Base-by-base conservation (phyloP, 1,140 invertebrate genomes). In the Leptinotarsa lineolata region DNA sequence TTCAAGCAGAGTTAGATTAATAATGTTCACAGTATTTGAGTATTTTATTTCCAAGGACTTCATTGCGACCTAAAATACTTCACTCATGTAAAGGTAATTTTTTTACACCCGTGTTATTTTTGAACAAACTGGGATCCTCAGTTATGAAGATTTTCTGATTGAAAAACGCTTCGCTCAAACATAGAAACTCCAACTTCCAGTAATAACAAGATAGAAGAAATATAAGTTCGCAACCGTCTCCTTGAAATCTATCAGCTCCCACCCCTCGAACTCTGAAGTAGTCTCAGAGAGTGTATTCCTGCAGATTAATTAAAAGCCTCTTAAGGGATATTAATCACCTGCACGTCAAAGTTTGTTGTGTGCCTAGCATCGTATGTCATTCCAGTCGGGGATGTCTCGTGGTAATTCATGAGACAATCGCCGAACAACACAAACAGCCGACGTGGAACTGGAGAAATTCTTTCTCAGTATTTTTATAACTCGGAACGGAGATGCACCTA, bases 241-340 rank as follows among this genome's bases (percentile, higher is more conserved):
- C 30, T 11, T 39, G 8, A 39, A 39, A 39, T 11, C 30, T 39
- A 39, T 39, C 30, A 39, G 8, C 30, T 8, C 58, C 58, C 20
- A 59, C 58, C 16, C 15, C 58, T 3, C 15, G 11, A 59, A 59
- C 58, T 59, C 30, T 39, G 30, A 11, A 39, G 30, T 2, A 39
- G 8, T 11, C 3, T 8, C 20, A 64, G 24, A 21, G 24, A 21
- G n/a, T 24, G 59, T 18, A 61, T 61, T 22, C 18, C 11, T 61
- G 21, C 61, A 8, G 20, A 21, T 30, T 64, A 64, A 64, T 64
- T 22, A 64, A 64, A 21, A 21, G 21, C 61, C 16, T 15, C 24
- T 64, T 30, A 64, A n/a, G 61, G 15, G 61, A 64, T 64, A 64
- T 64, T 64, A 64, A 64, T 64, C 61, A 64, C 61, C 61, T 64